phyloP scores from a whole-genome alignment of 2,888 invertebrate species.

The Tipula helvola region DNA sequence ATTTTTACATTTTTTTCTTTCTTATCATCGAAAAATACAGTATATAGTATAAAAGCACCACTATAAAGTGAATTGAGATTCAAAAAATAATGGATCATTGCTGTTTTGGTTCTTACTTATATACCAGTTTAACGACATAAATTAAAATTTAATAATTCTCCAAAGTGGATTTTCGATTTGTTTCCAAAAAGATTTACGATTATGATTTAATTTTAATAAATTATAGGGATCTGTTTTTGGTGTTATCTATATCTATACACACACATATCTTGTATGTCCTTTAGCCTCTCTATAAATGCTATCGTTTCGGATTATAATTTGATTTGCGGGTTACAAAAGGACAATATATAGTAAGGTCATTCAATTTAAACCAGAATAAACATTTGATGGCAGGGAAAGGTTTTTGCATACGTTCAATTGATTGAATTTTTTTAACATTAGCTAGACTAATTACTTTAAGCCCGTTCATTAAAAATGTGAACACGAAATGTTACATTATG shows the following conservation, averaged over 20 bases:
- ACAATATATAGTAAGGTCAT: neutral
- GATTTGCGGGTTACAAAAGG: neutral
- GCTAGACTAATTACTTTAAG: neutral
- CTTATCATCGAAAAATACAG: neutral
- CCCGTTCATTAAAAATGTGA: neutral
- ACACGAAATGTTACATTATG: neutral
- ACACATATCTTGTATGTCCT: neutral
- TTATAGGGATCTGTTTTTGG: neutral
- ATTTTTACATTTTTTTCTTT: neutral
- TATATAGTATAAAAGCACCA: neutral
- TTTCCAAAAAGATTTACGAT: neutral
- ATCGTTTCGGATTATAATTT: neutral
- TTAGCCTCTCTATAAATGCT: neutral
- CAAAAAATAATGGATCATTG: neutral
- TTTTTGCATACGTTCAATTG: too few relatives aligned
- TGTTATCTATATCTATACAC: neutral
- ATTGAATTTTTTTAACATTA: too few relatives aligned
- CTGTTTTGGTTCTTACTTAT: neutral
- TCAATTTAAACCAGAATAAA: neutral
- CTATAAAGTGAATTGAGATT: neutral
- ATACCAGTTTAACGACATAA: neutral
- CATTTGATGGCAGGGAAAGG: too few relatives aligned
- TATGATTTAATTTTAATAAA: neutral
- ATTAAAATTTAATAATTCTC: neutral
- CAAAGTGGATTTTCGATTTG: neutral